A percentile compares a stretch with the other conserved stretches of the same genome.
Evolutionary conservation across 2,797 vertebrate species (phyloP).

Genomic region (Chelmon rostratus): DNA sequence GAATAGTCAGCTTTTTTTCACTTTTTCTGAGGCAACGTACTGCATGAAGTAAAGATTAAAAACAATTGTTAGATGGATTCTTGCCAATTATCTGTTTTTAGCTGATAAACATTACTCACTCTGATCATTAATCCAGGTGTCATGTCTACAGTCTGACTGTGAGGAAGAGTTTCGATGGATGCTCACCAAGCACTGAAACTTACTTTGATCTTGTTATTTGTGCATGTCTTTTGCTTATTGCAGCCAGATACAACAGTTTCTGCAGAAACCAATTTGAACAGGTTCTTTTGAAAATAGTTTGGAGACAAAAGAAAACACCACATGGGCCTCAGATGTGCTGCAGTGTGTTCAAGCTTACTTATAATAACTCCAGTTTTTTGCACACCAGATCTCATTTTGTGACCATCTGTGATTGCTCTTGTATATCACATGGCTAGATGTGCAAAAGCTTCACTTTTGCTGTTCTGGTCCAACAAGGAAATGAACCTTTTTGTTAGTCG

Average conservation of each 20-base stretch:
- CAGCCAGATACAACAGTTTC: constrained; percentile 21
- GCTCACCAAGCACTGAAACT: constrained; percentile 12
- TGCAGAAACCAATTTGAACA: constrained; percentile 39
- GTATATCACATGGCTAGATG: constrained; percentile 11
- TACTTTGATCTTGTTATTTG: constrained; percentile 45
- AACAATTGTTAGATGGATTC: not conserved
- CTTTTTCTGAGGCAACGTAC: not conserved
- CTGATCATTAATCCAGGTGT: constrained; percentile 12
- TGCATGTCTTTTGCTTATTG: constrained; percentile 27
- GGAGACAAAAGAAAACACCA: constrained; percentile 47
- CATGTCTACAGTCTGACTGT: constrained; percentile 19
- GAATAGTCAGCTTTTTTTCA: not conserved
- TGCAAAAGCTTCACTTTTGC: not conserved
- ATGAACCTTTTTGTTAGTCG: constrained; percentile 2
- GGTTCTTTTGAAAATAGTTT: constrained; percentile 47
- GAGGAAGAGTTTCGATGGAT: constrained; percentile 10
- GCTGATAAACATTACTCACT: not conserved
- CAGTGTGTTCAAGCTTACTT: constrained; percentile 31
- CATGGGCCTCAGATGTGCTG: constrained; percentile 37
- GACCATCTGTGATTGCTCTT: constrained; percentile 42
- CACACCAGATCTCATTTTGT: constrained; percentile 43
- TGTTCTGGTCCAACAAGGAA: constrained; percentile 4
- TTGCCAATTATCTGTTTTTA: constrained; percentile 4
- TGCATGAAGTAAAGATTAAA: not conserved
- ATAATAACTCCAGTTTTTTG: constrained; percentile 24